These are phyloP conservation scores for Synanthedon vespiformis DNA, from an alignment of 2,888 invertebrate species.

Conservation along the genomic window DNA sequence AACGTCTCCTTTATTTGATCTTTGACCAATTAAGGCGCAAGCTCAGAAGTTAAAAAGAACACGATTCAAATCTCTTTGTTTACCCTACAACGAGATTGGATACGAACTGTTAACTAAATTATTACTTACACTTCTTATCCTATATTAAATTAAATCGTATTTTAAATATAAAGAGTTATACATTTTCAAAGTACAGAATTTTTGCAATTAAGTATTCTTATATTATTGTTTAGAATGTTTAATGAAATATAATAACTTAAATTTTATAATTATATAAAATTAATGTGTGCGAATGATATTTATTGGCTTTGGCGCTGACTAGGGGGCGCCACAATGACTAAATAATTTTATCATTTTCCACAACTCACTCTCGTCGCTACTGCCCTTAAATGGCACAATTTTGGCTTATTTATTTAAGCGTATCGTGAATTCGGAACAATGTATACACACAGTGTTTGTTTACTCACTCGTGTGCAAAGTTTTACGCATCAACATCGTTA, in stretches of 20 bases:
- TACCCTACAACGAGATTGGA: neutral
- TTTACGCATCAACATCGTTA: neutral
- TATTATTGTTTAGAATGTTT: no score
- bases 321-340: neutral
- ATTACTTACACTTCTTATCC: neutral
- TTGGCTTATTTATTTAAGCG: constrained; percentile 6
- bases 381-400: constrained; percentile 4
- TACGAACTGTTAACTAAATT: neutral
- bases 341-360: constrained; percentile 9
- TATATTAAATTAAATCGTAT: no score
- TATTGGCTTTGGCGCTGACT: neutral
- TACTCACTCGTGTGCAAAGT: constrained; percentile 1
- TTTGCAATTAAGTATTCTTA: no score
- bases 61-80: neutral
- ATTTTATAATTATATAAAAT: no score
- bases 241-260: no score
- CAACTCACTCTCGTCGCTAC: constrained; percentile 1
- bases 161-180: no score
- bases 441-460: constrained; percentile 1
- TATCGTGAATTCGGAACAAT: constrained; percentile 5
- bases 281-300: no score
- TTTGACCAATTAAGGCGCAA: neutral
- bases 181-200: no score
- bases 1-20: neutral
- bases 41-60: neutral